Percentiles rank a stretch among this genome's conserved stretches.
Evolutionary conservation across 2,113 vertebrate species (phyloP).

Genomic region (Cyanoliseus patagonus): DNA sequence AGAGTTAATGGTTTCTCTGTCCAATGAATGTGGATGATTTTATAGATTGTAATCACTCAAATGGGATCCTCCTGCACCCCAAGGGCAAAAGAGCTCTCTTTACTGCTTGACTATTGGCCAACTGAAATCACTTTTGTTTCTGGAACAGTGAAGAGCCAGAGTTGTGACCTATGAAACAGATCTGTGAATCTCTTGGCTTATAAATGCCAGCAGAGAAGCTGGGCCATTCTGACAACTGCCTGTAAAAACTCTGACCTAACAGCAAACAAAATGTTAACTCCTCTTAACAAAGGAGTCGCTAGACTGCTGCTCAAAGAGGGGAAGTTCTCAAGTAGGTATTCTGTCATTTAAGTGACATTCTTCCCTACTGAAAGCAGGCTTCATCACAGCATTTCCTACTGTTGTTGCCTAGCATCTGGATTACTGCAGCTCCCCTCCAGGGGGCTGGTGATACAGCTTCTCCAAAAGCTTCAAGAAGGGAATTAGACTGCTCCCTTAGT

Average conservation of each 20-base stretch:
- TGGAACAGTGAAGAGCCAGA: not conserved
- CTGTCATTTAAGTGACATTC: constrained; percentile 31
- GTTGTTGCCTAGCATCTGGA: constrained; percentile 52
- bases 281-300: not conserved
- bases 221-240: not conserved
- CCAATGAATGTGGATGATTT: not conserved
- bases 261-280: not conserved
- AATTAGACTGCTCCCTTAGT: constrained; percentile 15
- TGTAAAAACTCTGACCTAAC: not conserved
- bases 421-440: constrained; percentile 13
- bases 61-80: not conserved
- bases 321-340: constrained; percentile 46
- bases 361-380: constrained; percentile 5
- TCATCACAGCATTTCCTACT: constrained; percentile 13
- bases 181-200: not conserved
- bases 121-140: not conserved
- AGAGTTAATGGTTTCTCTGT: not conserved
- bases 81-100: not conserved
- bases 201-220: not conserved
- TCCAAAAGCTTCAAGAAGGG: constrained; percentile 18
- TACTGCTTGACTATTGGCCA: not conserved
- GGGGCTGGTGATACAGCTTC: not conserved
- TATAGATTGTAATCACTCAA: not conserved
- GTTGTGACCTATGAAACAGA: not conserved
- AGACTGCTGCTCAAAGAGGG: not conserved